Evolutionary conservation across 2,797 vertebrate genomes (phyloP).

Genomic region (Ptychobarbus kaznakovi): DNA sequence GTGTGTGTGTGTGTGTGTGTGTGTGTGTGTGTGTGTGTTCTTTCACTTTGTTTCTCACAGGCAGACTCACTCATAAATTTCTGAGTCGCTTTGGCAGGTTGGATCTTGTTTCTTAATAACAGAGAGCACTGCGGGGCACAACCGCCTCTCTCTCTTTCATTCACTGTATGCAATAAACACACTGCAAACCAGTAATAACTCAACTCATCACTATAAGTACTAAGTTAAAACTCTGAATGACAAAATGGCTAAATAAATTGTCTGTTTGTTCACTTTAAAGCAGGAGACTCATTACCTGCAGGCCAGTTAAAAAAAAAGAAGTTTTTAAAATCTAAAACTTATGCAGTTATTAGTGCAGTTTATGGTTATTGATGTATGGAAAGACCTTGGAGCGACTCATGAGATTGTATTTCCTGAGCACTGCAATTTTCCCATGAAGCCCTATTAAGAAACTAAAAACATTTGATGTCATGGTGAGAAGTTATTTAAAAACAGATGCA

Average conservation of each 20-base stretch:
- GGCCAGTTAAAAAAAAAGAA: not conserved
- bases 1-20: too few species aligned
- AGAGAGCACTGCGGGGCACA: slow-evolving; percentile 32
- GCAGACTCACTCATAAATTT: slow-evolving; percentile 10
- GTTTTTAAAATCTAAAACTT: not conserved
- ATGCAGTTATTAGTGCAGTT: not conserved
- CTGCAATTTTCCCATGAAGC: not conserved
- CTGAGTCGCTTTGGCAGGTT: slow-evolving; percentile 45
- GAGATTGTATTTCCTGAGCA: not conserved
- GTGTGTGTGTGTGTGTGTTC: too few species aligned
- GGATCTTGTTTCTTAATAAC: slow-evolving; percentile 54
- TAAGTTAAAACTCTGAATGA: not conserved
- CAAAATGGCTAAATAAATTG: not conserved
- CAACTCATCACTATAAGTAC: not conserved
- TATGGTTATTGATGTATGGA: slow-evolving; percentile 11
- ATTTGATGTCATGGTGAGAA: slow-evolving; percentile 9
- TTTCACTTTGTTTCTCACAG: slow-evolving; percentile 1
- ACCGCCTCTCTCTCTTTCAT: slow-evolving; percentile 32
- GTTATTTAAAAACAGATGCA: not conserved
- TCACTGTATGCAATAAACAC: slow-evolving; percentile 7
- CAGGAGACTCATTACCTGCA: not conserved
- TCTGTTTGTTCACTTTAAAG: slow-evolving; percentile 18
- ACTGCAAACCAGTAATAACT: slow-evolving; percentile 10
- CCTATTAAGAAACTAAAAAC: not conserved
- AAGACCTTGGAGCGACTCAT: not conserved